phyloP scores from a whole-genome alignment of 2,888 invertebrate species.

The Lacanobia oleracea region DNA sequence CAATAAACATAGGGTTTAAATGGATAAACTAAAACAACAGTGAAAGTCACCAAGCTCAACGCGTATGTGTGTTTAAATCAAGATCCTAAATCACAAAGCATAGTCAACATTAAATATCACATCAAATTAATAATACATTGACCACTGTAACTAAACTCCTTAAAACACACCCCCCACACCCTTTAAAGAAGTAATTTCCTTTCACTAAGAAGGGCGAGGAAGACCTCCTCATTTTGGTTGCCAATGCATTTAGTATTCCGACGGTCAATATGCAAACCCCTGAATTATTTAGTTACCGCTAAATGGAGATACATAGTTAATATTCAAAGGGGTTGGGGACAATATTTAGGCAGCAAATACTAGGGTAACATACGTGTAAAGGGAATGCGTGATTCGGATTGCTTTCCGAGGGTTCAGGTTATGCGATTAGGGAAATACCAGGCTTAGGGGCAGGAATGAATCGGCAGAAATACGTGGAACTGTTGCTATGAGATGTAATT shows the following conservation, averaged over 20 bases:
- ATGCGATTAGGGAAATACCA: slow-evolving; percentile 68
- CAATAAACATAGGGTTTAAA: background rate
- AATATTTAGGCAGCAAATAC: slow-evolving; percentile 84
- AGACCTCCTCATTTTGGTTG: slow-evolving; percentile 68
- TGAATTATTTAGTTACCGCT: slow-evolving; percentile 86
- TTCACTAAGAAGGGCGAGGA: slow-evolving; percentile 28
- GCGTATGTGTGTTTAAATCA: slow-evolving; percentile 23
- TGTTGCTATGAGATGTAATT: slow-evolving; percentile 18
- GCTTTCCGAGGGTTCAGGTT: slow-evolving; percentile 65
- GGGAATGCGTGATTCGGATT: slow-evolving; percentile 81
- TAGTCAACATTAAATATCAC: slow-evolving; percentile 66
- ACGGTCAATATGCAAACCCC: slow-evolving; percentile 82
- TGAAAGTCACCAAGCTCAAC: slow-evolving; percentile 21
- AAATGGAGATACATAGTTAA: slow-evolving; percentile 85
- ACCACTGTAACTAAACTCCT: slow-evolving; percentile 62
- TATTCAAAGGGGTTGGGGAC: slow-evolving; percentile 83
- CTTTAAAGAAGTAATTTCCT: slow-evolving; percentile 19
- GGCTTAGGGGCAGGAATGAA: slow-evolving; percentile 52
- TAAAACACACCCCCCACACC: slow-evolving; percentile 9
- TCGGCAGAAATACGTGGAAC: slow-evolving; percentile 34
- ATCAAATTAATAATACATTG: slow-evolving; percentile 64
- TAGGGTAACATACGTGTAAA: slow-evolving; percentile 74
- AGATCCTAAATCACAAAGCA: slow-evolving; percentile 53
- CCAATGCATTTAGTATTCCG: slow-evolving; percentile 76
- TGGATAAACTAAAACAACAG: background rate